Evolutionary conservation across 1,140 invertebrate genomes (phyloP).

Genomic region (Cyclargus thomasi): DNA sequence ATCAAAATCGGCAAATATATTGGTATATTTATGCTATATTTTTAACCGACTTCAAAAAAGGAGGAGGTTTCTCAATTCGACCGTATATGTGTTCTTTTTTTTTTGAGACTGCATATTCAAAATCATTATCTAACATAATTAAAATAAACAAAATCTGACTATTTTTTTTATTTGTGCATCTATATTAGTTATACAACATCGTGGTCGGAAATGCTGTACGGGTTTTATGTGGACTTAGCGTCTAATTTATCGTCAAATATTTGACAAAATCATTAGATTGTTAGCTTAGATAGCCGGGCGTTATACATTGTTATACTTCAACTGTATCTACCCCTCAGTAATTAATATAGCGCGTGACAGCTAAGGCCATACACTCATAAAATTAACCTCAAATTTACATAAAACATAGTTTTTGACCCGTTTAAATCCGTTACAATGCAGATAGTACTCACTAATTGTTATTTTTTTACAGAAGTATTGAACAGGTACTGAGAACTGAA

Average conservation of each 20-base stretch:
- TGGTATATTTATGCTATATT: too few relatives aligned
- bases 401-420: not conserved
- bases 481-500: too few relatives aligned
- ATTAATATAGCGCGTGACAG: not conserved
- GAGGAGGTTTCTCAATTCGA: too few relatives aligned
- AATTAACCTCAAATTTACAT: not conserved
- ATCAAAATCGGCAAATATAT: too few relatives aligned
- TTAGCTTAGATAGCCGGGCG: constrained; percentile 5
- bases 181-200: not conserved
- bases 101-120: too few relatives aligned
- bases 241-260: constrained; percentile 13
- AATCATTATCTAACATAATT: too few relatives aligned
- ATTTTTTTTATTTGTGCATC: not conserved
- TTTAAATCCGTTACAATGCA: not conserved
- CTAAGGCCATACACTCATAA: not conserved
- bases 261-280: constrained; percentile 10
- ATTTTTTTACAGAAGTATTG: too few relatives aligned
- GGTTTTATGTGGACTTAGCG: constrained; percentile 1
- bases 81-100: too few relatives aligned
- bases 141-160: not conserved
- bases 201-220: not conserved
- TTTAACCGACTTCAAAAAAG: too few relatives aligned
- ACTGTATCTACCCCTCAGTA: not conserved
- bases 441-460: not conserved
- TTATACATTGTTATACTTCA: not conserved